phyloP scores from a whole-genome alignment of 2,113 vertebrate genomes.

The Xenopus laevis region DNA sequence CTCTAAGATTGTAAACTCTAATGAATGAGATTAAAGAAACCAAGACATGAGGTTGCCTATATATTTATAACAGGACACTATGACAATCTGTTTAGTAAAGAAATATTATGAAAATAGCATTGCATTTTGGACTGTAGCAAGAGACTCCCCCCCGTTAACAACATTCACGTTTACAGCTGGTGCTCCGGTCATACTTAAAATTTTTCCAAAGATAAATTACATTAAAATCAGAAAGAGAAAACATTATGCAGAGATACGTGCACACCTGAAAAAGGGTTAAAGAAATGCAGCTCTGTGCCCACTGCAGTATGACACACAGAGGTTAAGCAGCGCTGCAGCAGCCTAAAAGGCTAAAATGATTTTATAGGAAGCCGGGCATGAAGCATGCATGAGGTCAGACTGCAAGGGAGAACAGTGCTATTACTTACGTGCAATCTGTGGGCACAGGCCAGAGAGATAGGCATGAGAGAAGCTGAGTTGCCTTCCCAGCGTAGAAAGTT shows the following conservation, averaged over 20 bases:
- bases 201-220: too few relatives aligned
- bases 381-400: constrained; percentile 26
- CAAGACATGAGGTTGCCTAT: too few relatives aligned
- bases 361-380: constrained; percentile 53
- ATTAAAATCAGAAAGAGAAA: too few relatives aligned
- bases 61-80: too few relatives aligned
- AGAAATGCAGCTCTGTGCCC: background rate
- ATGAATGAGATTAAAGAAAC: too few relatives aligned
- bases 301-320: constrained; percentile 36
- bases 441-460: constrained; percentile 35
- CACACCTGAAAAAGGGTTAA: background rate
- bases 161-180: background rate
- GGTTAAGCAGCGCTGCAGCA: constrained; percentile 15
- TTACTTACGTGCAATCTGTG: constrained; percentile 53
- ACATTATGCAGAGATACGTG: background rate
- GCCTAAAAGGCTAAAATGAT: background rate
- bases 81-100: too few relatives aligned
- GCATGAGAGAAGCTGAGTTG: constrained; percentile 42
- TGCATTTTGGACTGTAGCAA: too few relatives aligned
- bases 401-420: constrained; percentile 22
- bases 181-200: background rate
- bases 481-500: constrained; percentile 48
- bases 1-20: too few relatives aligned
- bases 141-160: too few relatives aligned
- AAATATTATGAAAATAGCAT: too few relatives aligned